Percentiles rank a stretch among this genome's conserved stretches.
Evolutionary conservation across 2,797 vertebrate genomes (phyloP).

Genomic region (Pristis pectinata): DNA sequence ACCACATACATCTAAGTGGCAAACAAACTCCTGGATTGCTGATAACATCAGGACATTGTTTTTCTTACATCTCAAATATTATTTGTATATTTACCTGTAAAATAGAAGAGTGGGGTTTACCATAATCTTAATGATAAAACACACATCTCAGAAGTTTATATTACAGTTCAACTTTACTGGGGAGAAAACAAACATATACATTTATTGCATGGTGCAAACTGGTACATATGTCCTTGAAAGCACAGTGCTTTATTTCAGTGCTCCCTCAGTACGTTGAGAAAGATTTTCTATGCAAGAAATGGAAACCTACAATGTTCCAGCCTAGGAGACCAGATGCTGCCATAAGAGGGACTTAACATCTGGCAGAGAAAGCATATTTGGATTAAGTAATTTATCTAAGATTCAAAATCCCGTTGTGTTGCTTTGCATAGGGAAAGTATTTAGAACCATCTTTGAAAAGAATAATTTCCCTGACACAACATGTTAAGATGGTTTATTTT

Average conservation of each 20-base stretch:
- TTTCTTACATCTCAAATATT: not conserved
- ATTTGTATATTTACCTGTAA: not conserved
- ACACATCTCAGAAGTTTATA: conserved; percentile 3
- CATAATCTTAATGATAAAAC: conserved; percentile 13
- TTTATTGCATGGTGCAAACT: not conserved
- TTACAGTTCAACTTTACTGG: conserved; percentile 21
- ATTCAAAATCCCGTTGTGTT: not conserved
- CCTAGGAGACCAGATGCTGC: not conserved
- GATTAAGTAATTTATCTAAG: not conserved
- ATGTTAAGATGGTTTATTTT: not conserved
- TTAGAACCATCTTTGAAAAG: not conserved
- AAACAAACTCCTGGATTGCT: no score
- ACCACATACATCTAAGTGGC: no score
- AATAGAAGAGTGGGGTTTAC: not conserved
- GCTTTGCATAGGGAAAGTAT: not conserved
- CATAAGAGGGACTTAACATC: not conserved
- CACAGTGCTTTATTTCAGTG: not conserved
- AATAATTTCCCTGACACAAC: not conserved
- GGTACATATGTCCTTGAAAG: conserved; percentile 4
- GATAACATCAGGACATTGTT: no score
- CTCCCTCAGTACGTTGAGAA: not conserved
- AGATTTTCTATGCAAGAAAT: not conserved
- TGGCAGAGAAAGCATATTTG: not conserved
- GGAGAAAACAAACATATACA: conserved; percentile 31
- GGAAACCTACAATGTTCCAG: not conserved